A percentile compares a stretch with the other conserved stretches of the same genome.
Evolutionary conservation across 1,140 invertebrate genomes (phyloP).

Genomic region (Megalopta genalis): DNA sequence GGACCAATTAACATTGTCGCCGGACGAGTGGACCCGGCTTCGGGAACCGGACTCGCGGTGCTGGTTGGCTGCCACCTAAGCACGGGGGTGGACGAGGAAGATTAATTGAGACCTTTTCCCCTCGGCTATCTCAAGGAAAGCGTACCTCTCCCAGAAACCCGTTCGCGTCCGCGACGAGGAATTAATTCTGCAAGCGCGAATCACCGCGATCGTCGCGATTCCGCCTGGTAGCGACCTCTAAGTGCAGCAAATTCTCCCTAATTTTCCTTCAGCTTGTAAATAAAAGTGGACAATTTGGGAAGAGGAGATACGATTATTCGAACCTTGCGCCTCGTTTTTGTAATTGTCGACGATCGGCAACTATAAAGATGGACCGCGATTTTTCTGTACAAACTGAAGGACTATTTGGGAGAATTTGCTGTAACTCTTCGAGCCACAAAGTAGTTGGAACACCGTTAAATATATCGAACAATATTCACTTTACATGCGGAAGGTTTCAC

Average conservation of each 20-base stretch:
- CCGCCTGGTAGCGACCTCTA: neutral
- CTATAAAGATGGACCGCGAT: too few species aligned
- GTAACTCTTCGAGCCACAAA: neutral
- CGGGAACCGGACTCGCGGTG: slow-evolving; percentile 10
- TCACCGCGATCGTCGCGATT: slow-evolving; percentile 1
- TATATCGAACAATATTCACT: too few species aligned
- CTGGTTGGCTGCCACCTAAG: neutral
- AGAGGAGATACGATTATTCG: too few species aligned
- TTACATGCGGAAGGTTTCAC: too few species aligned
- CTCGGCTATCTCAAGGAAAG: slow-evolving; percentile 2
- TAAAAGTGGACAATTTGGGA: too few species aligned
- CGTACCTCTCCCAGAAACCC: neutral
- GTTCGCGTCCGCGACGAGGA: slow-evolving; percentile 5
- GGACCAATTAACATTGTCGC: slow-evolving; percentile 64
- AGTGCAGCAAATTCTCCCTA: too few species aligned
- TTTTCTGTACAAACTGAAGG: too few species aligned
- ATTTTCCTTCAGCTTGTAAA: too few species aligned
- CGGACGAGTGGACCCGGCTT: slow-evolving; percentile 27
- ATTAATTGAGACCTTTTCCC: slow-evolving; percentile 49
- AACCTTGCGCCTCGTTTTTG: too few species aligned
- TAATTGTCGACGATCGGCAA: too few species aligned
- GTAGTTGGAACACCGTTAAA: too few species aligned
- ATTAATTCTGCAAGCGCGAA: slow-evolving; percentile 26
- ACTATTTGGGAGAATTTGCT: too few species aligned
- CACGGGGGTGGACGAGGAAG: slow-evolving; percentile 34